These are phyloP conservation scores for Lycophotia porphyrea DNA, from an alignment of 2,888 invertebrate species.

Conservation along the genomic window DNA sequence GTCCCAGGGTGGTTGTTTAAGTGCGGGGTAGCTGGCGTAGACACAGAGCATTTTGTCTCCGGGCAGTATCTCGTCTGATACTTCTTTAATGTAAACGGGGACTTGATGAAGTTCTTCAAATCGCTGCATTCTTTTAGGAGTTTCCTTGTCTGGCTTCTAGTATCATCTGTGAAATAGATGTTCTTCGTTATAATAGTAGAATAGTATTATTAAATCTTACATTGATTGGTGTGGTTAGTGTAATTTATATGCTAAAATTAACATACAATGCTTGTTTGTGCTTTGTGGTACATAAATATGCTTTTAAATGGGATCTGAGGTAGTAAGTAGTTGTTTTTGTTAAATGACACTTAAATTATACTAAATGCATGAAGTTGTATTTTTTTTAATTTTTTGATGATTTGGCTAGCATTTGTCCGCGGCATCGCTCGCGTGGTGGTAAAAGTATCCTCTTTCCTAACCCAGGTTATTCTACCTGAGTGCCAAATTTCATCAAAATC, in stretches of 20 bases:
- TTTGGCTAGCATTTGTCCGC: neutral
- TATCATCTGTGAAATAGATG: constrained; percentile 73
- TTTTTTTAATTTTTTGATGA: neutral
- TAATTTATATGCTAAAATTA: constrained; percentile 46
- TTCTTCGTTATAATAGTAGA: constrained; percentile 23
- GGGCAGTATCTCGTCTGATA: constrained; percentile 82
- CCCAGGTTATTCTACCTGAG: neutral
- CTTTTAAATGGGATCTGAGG: constrained; percentile 1
- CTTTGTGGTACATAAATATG: constrained; percentile 10
- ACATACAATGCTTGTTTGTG: constrained; percentile 58
- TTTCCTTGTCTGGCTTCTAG: constrained; percentile 79
- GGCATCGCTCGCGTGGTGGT: neutral
- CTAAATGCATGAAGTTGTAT: neutral
- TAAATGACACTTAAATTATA: neutral
- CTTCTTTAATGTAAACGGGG: constrained; percentile 87
- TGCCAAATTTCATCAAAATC: neutral
- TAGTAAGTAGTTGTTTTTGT: constrained; percentile 6
- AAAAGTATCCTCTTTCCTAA: neutral
- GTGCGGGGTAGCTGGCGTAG: constrained; percentile 85
- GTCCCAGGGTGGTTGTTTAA: constrained; percentile 84
- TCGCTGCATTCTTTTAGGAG: constrained; percentile 81
- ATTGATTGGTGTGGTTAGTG: constrained; percentile 11
- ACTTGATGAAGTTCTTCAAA: constrained; percentile 87
- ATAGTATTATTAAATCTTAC: constrained; percentile 31
- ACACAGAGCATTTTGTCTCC: constrained; percentile 79